Evolutionary conservation across 2,888 invertebrate genomes (phyloP).

Genomic region (Sicus ferrugineus): DNA sequence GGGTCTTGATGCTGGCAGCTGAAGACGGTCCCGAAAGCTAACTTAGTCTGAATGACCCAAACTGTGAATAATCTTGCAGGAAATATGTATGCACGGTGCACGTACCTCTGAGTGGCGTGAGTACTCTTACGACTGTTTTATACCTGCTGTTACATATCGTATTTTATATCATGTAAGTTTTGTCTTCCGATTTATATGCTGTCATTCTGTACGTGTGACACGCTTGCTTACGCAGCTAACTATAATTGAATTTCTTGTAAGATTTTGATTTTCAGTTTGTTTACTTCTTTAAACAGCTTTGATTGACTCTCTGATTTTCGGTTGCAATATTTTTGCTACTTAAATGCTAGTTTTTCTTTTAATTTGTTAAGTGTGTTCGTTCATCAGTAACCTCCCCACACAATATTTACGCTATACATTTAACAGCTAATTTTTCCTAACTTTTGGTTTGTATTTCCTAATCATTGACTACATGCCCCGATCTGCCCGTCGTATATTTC

Average conservation of each 20-base stretch:
- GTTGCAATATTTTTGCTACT: constrained; percentile 26
- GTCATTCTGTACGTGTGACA: background rate
- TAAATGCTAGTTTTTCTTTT: background rate
- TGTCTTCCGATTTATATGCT: background rate
- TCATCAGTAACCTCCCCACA: background rate
- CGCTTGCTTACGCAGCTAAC: constrained; percentile 16
- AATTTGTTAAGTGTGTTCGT: background rate
- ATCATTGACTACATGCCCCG: constrained; percentile 16
- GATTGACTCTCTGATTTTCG: background rate
- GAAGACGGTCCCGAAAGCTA: background rate
- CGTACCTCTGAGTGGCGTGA: too few species aligned
- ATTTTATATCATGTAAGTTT: background rate
- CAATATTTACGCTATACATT: constrained; percentile 25
- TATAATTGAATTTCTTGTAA: constrained; percentile 30
- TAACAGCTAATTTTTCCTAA: constrained; percentile 31
- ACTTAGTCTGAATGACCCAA: background rate
- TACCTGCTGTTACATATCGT: constrained; percentile 15
- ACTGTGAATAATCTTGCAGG: too few species aligned
- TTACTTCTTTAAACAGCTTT: background rate
- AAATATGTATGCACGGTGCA: too few species aligned
- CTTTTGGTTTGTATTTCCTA: background rate
- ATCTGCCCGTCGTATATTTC: background rate
- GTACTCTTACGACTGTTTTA: too few species aligned
- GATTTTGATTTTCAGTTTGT: background rate
- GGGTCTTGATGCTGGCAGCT: too few species aligned